Base-by-base conservation (phyloP, 64 coral and sea anemone species). In the Stichodactyla helianthus region DNA sequence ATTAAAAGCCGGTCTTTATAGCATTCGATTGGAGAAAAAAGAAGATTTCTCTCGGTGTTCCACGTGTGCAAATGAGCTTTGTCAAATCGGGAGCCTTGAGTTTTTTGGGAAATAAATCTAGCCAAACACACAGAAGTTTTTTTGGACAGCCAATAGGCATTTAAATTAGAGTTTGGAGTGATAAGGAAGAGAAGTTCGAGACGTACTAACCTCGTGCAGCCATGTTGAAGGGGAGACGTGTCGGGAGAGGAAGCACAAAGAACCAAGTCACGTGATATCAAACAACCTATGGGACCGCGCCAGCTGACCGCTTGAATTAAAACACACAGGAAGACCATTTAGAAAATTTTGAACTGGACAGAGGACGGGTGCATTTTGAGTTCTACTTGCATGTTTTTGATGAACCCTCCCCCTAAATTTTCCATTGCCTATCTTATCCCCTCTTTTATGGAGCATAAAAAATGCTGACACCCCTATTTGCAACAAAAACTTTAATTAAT, bases 161-260 rank as follows among this genome's bases (percentile, higher is more conserved):
- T 44, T 81, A 54, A 81, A 52, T 18, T 18, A 81, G 18, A 16
- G 20, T 52, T 81, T 81, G 53, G 50, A 9, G 35, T 22, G 50
- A 52, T 52, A 81, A 81, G 53, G 53, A 28, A 23, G 25, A 52
- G 78, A 81, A 19, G 18, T 51, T 81, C 18, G 5, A 16, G 78
- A 16, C 0, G 10, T 35, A 84, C 83, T 63, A 23, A 84, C 83
- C 83, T 55, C 83, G 83, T 84, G 83, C 83, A 57, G 83, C 83
- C 83, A 84, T 84, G 83, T 84, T 84, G 83, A 63, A 84, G 83
- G 83, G 83, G 83, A 84, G 83, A 84, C 83, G 83, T 84, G 83
- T 84, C 83, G 83, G 59, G 35, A 51, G 35, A 51, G 83, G 22
- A 84, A 84, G 54, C 53, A 84, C 83, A 84, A 84, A 84, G 83